Conservation (phyloP, 2,888 invertebrate species). For the Drosophila basisetae region DNA sequence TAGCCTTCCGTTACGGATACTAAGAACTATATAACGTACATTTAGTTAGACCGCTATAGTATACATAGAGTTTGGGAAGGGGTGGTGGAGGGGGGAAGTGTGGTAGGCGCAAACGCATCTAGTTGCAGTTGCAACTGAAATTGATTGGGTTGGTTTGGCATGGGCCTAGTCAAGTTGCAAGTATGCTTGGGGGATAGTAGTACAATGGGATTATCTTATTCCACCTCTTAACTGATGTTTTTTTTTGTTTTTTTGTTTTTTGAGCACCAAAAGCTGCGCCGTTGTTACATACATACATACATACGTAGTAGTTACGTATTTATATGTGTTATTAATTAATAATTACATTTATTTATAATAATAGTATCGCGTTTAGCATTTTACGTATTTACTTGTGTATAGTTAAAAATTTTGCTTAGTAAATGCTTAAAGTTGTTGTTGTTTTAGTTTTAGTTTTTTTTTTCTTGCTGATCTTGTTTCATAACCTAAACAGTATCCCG, state of each 20-base stretch:
- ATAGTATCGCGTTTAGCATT: conserved; percentile 60
- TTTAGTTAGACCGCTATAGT: conserved; percentile 67
- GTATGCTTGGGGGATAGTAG: conserved; percentile 43
- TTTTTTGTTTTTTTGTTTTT: background rate
- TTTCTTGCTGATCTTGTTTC: conserved; percentile 42
- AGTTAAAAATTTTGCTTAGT: conserved; percentile 67
- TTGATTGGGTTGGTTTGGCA: conserved; percentile 7
- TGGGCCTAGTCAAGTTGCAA: conserved; percentile 43
- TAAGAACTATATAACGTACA: conserved; percentile 76
- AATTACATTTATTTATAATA: conserved; percentile 64
- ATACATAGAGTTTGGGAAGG: conserved; percentile 51
- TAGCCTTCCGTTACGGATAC: conserved; percentile 62
- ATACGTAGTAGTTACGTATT: conserved; percentile 33
- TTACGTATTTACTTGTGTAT: conserved; percentile 56
- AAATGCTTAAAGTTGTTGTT: conserved; percentile 71
- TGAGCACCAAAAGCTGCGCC: conserved; percentile 73
- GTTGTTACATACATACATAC: conserved; percentile 53
- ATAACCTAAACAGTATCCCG: conserved; percentile 52
- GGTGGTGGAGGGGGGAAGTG: background rate
- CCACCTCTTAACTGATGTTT: conserved; percentile 42
- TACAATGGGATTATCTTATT: conserved; percentile 46
- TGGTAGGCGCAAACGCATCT: conserved; percentile 12
- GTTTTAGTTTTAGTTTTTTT: conserved; percentile 14
- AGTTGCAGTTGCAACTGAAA: conserved; percentile 14
- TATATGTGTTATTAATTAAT: conserved; percentile 38